Evolutionary conservation across 2,113 vertebrate species (phyloP).

Genomic region (Passer montanus): DNA sequence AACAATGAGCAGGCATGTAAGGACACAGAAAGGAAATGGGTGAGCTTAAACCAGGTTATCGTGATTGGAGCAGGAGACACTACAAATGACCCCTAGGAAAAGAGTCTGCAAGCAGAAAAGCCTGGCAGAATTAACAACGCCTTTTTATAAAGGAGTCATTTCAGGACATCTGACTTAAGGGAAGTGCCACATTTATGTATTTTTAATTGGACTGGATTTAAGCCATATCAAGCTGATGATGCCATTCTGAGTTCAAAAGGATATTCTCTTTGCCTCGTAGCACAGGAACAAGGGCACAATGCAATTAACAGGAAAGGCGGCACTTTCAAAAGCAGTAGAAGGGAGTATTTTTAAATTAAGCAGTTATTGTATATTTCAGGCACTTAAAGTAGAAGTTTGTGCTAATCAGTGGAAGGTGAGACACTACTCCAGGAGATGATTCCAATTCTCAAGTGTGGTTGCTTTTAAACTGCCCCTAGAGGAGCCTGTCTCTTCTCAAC

Average conservation of each 20-base stretch:
- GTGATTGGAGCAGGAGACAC: not conserved
- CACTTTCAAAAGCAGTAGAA: not conserved
- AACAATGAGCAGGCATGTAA: not conserved
- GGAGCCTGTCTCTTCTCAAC: not conserved
- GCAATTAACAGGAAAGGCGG: not conserved
- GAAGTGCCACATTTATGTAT: conserved; percentile 28
- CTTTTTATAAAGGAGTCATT: conserved; percentile 19
- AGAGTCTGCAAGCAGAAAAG: not conserved
- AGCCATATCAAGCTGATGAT: conserved; percentile 24
- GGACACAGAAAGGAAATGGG: conserved; percentile 1
- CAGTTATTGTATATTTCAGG: not conserved
- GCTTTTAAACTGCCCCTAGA: not conserved
- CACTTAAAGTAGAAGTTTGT: not conserved
- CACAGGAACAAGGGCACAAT: not conserved
- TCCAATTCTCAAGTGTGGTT: not conserved
- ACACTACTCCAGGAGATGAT: not conserved
- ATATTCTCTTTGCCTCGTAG: not conserved
- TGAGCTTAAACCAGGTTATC: not conserved
- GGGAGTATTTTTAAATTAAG: not conserved
- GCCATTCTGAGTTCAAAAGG: not conserved
- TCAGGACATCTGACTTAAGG: conserved; percentile 17
- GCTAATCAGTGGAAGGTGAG: not conserved
- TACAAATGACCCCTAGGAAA: not conserved
- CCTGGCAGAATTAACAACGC: not conserved
- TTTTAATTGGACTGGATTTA: conserved; percentile 45